Base-by-base conservation (phyloP, 2,888 invertebrate genomes). In the Pollenia griseotomentosa region DNA sequence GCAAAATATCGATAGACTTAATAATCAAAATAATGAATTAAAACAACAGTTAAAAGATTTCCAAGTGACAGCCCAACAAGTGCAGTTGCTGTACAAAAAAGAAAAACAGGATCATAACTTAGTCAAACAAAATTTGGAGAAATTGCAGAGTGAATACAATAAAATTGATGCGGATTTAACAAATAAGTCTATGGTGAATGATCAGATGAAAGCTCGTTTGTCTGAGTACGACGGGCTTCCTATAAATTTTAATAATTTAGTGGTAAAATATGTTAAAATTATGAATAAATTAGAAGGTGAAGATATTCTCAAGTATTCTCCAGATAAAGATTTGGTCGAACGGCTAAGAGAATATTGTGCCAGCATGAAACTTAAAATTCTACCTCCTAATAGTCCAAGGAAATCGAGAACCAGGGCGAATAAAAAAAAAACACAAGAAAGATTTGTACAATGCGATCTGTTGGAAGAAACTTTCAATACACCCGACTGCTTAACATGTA, bases 271-370 rank as follows among this genome's bases (percentile, higher is more conserved):
- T 51, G 65, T 92, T 57, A 89, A 90, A 53, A 73, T 92, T 1
- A 71, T 89, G 0, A 83, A 90, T 1, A 88, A 87, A 16, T 40
- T 89, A 2, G 85, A 90, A 63, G 73, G 79, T 0, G 89, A 90
- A 0, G 85, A 89, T 4, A 79, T 73, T 5, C 40, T 90, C 0
- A 78, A 19, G 46, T 59, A 84, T 33, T 84, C 80, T 0, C 23
- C 77, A 5, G 90, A 91, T 1, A 88, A 77, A 0, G 61, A 68
- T 7, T n/a, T 90, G 6, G 12, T 90, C 2, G 88, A 88, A 12
- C 90, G 89, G 63, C 85, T 93, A 0, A 89, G 79, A 42, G 89
- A 91, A 0, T 91, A 91, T 80, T 91, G 92, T 66, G 88, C 85
- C n/a, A 42, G 85, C 0, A 88, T 80, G 0, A 90, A 90, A 0